phyloP scores from a whole-genome alignment of 2,888 invertebrate genomes.

The Apantesis nais region DNA sequence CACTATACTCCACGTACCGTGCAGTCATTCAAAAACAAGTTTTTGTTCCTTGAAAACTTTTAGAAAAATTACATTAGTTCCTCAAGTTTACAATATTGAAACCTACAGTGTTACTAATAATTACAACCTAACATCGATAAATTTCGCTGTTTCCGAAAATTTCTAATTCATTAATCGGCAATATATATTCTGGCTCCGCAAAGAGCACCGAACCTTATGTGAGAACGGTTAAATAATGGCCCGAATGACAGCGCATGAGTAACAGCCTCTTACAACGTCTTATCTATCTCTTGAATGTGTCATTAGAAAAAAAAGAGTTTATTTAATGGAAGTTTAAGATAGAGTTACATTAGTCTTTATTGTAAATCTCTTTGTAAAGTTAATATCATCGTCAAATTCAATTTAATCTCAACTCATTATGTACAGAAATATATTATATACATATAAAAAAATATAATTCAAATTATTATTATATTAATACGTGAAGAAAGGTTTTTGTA shows the following conservation, averaged over 20 bases:
- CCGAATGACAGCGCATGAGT: constrained; percentile 42
- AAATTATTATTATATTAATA: too few species aligned
- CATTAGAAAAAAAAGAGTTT: constrained; percentile 31
- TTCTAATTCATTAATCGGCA: neutral
- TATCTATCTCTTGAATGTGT: constrained; percentile 36
- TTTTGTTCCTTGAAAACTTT: too few species aligned
- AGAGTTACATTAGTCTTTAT: neutral
- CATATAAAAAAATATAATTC: too few species aligned
- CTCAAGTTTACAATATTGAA: too few species aligned
- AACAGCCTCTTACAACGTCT: constrained; percentile 35
- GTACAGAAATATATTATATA: too few species aligned
- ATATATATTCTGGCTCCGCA: constrained; percentile 3
- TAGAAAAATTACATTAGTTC: neutral
- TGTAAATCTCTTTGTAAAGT: neutral
- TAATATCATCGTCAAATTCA: too few species aligned
- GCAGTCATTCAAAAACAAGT: neutral
- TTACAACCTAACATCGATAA: neutral
- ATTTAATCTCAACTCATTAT: too few species aligned
- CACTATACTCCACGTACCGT: too few species aligned
- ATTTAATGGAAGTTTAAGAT: neutral
- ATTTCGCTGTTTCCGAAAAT: neutral
- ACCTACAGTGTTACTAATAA: too few species aligned
- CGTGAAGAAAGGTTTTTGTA: too few species aligned
- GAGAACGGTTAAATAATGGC: constrained; percentile 35
- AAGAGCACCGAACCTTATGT: constrained; percentile 2